Conservation (phyloP, 1,140 invertebrate genomes). For the Melitaea cinxia region DNA sequence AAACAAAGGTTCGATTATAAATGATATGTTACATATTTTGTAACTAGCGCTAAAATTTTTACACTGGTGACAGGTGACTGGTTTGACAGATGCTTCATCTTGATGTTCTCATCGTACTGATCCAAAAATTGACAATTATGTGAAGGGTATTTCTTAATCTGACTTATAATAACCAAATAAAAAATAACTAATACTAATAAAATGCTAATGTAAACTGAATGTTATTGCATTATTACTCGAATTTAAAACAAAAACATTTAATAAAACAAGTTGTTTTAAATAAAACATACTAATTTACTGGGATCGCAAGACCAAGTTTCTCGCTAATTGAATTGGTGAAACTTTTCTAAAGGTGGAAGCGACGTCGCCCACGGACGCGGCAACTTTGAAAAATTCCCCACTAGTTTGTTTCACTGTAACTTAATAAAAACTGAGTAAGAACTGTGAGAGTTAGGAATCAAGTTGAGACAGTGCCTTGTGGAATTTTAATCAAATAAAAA, state of each 20-base stretch:
- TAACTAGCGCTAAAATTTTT: no score
- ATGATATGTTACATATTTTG: no score
- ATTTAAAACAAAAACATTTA: not conserved
- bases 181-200: no score
- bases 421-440: conserved; percentile 60
- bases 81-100: no score
- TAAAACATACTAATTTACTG: conserved; percentile 42
- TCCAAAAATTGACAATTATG: no score
- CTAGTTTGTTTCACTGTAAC: conserved; percentile 70
- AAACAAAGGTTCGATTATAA: not conserved
- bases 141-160: no score
- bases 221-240: not conserved
- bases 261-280: conserved; percentile 3
- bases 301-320: conserved; percentile 45
- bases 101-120: no score
- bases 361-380: conserved; percentile 43
- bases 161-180: no score
- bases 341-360: conserved; percentile 55
- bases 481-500: conserved; percentile 38
- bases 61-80: no score
- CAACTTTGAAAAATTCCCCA: conserved; percentile 63
- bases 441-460: conserved; percentile 50
- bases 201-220: not conserved
- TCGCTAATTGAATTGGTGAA: conserved; percentile 62
- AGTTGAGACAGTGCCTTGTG: conserved; percentile 32